Evolutionary conservation across 2,888 invertebrate genomes (phyloP).

Genomic region (Nudaria mundana): DNA sequence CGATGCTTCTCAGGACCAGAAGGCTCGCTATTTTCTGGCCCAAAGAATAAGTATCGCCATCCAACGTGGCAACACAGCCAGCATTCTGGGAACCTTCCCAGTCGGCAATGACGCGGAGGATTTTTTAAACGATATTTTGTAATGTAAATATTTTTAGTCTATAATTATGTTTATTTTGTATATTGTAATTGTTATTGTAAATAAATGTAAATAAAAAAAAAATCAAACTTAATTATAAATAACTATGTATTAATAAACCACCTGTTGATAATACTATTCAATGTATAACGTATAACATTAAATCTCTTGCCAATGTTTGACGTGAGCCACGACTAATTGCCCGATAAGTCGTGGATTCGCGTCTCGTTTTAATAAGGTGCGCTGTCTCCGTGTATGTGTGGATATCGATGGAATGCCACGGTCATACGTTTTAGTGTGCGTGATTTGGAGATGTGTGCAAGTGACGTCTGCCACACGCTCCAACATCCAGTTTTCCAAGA

Average conservation of each 20-base stretch:
- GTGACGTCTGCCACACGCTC: constrained; percentile 77
- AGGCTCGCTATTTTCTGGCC: no score
- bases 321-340: constrained; percentile 77
- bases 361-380: constrained; percentile 81
- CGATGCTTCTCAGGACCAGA: no score
- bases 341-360: constrained; percentile 81
- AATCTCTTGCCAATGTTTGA: constrained; percentile 58
- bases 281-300: constrained; percentile 59
- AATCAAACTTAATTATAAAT: background rate
- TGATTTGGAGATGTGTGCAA: constrained; percentile 54
- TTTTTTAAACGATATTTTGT: no score
- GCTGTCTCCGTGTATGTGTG: constrained; percentile 71
- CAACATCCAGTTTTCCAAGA: constrained; percentile 45
- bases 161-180: no score
- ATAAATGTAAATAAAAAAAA: no score
- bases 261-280: constrained; percentile 35
- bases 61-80: no score
- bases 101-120: no score
- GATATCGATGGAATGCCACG: constrained; percentile 78
- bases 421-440: constrained; percentile 59
- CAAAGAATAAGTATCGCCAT: no score
- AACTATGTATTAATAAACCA: background rate
- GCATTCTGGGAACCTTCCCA: no score
- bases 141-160: no score
- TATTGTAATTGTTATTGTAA: no score